Percentiles rank a stretch among this genome's conserved stretches.
These are phyloP conservation scores for Pterophyllum scalare DNA, from an alignment of 2,113 vertebrate genomes.

Conservation along the genomic window DNA sequence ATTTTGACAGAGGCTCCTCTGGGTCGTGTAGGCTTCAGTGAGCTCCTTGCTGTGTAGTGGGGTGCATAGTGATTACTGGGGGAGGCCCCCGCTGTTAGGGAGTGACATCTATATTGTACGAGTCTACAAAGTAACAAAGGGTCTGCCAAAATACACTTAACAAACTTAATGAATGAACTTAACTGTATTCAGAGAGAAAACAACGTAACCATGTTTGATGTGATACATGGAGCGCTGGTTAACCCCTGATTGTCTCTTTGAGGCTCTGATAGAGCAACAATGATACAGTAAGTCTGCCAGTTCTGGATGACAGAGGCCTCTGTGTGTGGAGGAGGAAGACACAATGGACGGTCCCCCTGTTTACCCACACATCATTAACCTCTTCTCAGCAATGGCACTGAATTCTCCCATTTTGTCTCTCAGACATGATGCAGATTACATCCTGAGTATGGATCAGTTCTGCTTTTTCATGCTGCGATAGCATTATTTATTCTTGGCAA, in stretches of 20 bases:
- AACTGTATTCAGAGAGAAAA: neutral
- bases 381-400: neutral
- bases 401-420: neutral
- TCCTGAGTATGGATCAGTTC: neutral
- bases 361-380: constrained; percentile 63
- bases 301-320: constrained; percentile 60
- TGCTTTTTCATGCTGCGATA: neutral
- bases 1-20: neutral
- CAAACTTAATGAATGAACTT: neutral
- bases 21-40: too few relatives aligned
- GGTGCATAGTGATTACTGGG: too few relatives aligned
- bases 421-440: neutral
- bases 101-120: neutral
- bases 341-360: constrained; percentile 15
- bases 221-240: constrained; percentile 36
- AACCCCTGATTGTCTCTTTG: constrained; percentile 38
- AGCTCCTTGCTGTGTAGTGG: neutral
- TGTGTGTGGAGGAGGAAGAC: constrained; percentile 55
- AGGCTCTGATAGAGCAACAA: constrained; percentile 43
- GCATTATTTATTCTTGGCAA: neutral
- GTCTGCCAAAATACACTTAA: too few relatives aligned
- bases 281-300: constrained; percentile 48
- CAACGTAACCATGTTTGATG: constrained; percentile 6
- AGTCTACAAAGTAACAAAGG: too few relatives aligned
- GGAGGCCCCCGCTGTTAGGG: neutral